Evolutionary conservation across 2,113 vertebrate genomes (phyloP), one percentile per base, ranked within the genome.

Genomic region (Lagopus leucura): DNA sequence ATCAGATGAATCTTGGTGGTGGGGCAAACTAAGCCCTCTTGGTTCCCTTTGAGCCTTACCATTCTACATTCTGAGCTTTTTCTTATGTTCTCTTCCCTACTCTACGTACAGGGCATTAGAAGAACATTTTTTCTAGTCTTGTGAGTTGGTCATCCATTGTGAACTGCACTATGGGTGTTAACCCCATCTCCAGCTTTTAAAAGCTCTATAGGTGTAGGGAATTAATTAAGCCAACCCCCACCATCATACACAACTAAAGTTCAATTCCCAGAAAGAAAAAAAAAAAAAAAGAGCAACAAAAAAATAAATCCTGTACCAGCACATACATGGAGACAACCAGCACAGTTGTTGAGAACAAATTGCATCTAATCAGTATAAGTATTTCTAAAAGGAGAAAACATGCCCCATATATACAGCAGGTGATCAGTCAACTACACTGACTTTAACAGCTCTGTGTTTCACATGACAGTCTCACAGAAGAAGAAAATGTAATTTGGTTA

Each of bases 1-100:
- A 10, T 0, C 17, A 45, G 55, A 63, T 0, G 0, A 8, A 6
- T 54, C 13, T 27, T 73, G 34, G 20, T 52, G 7, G 5, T 58
- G 17, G 52, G 50, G 24, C 4, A 21, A 12, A 3, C 40, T 5
- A 24, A 79, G 30, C 22, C 3, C 57, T 3, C 54, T 42, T 71
- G 27, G 21, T 24, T 13, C 54, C n/a, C 63, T 74, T 10, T 15
- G n/a, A 75, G 61, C 27, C 63, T 11, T 7, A 8, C 1, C 5
- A n/a, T 63, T 84, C 42, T 34, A 4, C 8, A 7, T 28, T 38
- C 54, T 86, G 2, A 3, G 3, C 32, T 45, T 7, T 2, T 34
- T 66, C 28, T 5, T 18, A 25, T 12, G 2, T 48, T 78, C 9
- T 85, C 40, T 21, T 9, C 61, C 17, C 6, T 21, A 71, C 6